These are phyloP conservation scores for Vulpes ferrilata DNA, from an alignment of 2,113 vertebrate genomes.

Conservation along the genomic window DNA sequence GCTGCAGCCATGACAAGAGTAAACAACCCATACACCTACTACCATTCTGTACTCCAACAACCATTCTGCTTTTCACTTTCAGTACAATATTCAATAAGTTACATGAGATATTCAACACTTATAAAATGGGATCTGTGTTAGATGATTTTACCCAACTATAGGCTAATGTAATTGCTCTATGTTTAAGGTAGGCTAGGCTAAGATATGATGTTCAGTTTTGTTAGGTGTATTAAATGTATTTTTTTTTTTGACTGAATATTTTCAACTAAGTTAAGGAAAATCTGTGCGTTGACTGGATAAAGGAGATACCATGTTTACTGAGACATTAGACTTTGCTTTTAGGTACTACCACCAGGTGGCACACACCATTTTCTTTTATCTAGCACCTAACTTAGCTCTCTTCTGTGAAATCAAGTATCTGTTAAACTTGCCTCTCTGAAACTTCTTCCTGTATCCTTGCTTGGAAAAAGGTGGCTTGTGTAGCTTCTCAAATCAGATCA, in stretches of 20 bases:
- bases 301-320: not conserved
- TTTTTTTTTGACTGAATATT: not conserved
- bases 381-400: not conserved
- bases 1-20: not conserved
- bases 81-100: not conserved
- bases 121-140: not conserved
- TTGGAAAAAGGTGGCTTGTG: slow-evolving; percentile 2
- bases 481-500: not conserved
- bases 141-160: not conserved
- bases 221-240: not conserved
- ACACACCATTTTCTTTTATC: not conserved
- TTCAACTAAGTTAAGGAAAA: not conserved
- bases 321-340: not conserved
- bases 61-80: not conserved
- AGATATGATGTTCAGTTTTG: not conserved
- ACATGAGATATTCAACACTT: not conserved
- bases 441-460: not conserved
- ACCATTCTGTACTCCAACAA: not conserved
- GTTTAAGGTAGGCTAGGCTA: not conserved
- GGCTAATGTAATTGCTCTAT: not conserved
- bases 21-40: not conserved
- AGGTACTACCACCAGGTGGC: not conserved
- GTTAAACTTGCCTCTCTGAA: not conserved
- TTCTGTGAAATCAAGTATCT: not conserved
- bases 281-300: not conserved